Base-by-base conservation (phyloP, 2,797 vertebrate genomes). In the Scomberomorus guttatus region DNA sequence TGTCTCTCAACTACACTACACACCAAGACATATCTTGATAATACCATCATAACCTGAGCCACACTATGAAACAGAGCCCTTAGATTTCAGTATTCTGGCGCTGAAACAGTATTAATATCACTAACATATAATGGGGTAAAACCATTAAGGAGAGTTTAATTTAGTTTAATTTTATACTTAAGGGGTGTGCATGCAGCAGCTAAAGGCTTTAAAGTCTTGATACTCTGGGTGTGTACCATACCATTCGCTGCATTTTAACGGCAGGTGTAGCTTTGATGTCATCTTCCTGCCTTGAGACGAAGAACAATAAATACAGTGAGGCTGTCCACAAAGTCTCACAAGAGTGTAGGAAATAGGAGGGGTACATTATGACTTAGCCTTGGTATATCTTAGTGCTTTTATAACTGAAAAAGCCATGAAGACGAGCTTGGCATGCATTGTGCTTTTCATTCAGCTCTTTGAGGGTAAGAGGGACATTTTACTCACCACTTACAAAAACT, bases 251-350 rank as follows among this genome's bases (percentile, higher is more conserved):
- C 1, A 14, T 52, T 58, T 54, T 55, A 85, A 66, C 56, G 2
- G 68, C 52, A 56, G 69, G 37, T 86, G 63, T 68, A 4, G 20
- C 75, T 86, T 70, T 83, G 78, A 88, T 39, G 66, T 67, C 1
- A 0, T 57, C 87, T 92, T 93, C 91, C 92, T 93, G 91, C 68
- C 80, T 1, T 27, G 65, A 76, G 67, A 39, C 42, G 48, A 77
- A 64, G 79, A 88, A 89, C 79, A 88, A 90, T 73, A 80, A 73
- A 66, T n/a, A 69, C 2, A 74, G 20, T 6, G 39, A 68, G 50
- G 66, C 46, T 17, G 29, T 46, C 9, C 29, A 4, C 62, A 76
- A 44, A 25, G 54, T 5, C 71, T 82, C 72, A 77, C 20, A 74
- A 14, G 27, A 25, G 3, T 52, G 39, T 17, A 82, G 82, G 73